These are phyloP conservation scores for Andrena fulva DNA, from an alignment of 2,888 invertebrate species.

Conservation along the genomic window DNA sequence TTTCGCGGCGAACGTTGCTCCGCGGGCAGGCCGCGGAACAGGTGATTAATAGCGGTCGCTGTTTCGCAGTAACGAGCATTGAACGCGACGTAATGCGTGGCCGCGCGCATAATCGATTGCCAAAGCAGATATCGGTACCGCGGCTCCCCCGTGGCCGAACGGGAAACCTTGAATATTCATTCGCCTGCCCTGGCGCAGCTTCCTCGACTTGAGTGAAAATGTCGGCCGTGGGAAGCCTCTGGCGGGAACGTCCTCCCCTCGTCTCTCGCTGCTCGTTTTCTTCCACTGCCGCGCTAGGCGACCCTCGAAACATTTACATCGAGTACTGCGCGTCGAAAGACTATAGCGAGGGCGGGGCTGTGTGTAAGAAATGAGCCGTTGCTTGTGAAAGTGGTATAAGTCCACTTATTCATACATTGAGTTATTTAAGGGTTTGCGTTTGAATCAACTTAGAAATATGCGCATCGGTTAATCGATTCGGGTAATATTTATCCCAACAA, in stretches of 20 bases:
- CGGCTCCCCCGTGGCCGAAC: slow-evolving; percentile 17
- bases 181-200: slow-evolving; percentile 29
- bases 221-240: slow-evolving; percentile 56
- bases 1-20: slow-evolving; percentile 64
- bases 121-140: slow-evolving; percentile 60
- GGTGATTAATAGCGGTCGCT: slow-evolving; percentile 67
- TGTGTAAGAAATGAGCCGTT: no score
- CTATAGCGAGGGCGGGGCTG: no score
- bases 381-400: no score
- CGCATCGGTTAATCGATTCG: no score
- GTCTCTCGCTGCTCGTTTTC: not conserved
- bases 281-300: no score
- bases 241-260: slow-evolving; percentile 43
- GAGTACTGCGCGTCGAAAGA: no score
- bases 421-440: no score
- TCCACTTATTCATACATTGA: no score
- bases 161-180: slow-evolving; percentile 67
- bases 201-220: slow-evolving; percentile 45
- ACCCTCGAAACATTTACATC: no score
- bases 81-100: slow-evolving; percentile 63
- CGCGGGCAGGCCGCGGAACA: slow-evolving; percentile 52
- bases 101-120: slow-evolving; percentile 70
- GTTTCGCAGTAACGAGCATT: slow-evolving; percentile 68
- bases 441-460: no score
- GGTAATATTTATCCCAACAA: no score